Percentiles rank a stretch among this genome's conserved stretches.
Evolutionary conservation across 2,113 vertebrate genomes (phyloP).

Genomic region (Guaruba guarouba): DNA sequence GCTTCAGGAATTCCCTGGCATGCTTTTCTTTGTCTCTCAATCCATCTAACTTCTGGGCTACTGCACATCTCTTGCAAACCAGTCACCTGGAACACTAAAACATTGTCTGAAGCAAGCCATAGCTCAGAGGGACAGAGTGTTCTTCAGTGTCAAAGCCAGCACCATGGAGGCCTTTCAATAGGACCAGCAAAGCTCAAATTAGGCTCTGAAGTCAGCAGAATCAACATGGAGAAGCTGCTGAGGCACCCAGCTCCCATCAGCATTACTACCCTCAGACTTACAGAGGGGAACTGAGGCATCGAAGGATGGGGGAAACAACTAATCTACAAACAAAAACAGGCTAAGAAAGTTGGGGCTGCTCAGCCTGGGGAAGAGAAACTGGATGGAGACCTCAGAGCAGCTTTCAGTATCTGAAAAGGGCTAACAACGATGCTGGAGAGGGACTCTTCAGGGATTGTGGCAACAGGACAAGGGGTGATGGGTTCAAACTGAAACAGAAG

Average conservation of each 20-base stretch:
- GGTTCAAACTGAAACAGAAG: neutral
- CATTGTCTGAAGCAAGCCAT: neutral
- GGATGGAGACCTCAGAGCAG: neutral
- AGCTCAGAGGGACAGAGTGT: neutral
- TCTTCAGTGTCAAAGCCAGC: neutral
- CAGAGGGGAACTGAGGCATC: neutral
- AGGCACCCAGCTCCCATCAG: neutral
- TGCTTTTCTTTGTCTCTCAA: neutral
- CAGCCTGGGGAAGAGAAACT: neutral
- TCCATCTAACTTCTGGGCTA: neutral
- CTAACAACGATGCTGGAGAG: neutral
- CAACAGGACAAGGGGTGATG: neutral
- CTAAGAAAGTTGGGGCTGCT: neutral
- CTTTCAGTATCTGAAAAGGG: neutral
- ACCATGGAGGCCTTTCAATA: neutral
- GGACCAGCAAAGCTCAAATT: neutral
- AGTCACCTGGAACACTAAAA: neutral
- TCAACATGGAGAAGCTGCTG: neutral
- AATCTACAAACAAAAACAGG: neutral
- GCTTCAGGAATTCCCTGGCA: neutral
- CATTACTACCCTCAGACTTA: neutral
- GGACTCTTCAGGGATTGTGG: neutral
- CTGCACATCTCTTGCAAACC: neutral
- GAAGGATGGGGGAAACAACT: accelerated
- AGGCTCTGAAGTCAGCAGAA: neutral